Evolutionary conservation across 2,888 invertebrate genomes (phyloP).

Genomic region (Lepidocyrtinus sp.): DNA sequence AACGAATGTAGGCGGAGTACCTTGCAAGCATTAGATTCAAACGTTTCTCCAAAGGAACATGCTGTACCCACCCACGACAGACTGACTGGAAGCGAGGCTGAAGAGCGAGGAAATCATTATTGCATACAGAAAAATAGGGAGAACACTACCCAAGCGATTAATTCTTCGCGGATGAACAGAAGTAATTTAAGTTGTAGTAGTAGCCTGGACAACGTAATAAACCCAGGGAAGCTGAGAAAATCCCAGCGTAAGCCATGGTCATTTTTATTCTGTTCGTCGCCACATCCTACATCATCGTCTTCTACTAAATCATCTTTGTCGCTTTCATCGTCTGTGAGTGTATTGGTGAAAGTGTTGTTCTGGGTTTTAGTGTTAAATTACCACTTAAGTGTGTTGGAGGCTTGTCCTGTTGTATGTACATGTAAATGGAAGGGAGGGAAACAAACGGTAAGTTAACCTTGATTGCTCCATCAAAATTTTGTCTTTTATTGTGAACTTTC

Average conservation of each 20-base stretch:
- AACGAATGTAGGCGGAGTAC: background rate
- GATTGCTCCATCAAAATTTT: background rate
- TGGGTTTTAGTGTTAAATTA: constrained; percentile 65
- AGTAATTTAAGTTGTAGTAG: constrained; percentile 8
- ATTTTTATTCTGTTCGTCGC: background rate
- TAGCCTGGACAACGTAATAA: background rate
- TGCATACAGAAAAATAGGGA: too few relatives aligned
- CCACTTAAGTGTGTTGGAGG: constrained; percentile 61
- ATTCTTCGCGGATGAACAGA: constrained; percentile 4
- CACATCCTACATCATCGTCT: constrained; percentile 4
- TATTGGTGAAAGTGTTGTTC: constrained; percentile 65
- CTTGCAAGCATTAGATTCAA: background rate
- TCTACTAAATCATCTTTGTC: constrained; percentile 25
- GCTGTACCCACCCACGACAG: constrained; percentile 24
- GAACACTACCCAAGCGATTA: background rate
- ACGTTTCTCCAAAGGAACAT: background rate
- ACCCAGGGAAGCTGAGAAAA: background rate
- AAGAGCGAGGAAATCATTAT: background rate
- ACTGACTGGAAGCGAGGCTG: constrained; percentile 43
- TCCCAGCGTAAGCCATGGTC: background rate
- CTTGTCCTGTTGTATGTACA: constrained; percentile 83
- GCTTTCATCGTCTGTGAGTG: constrained; percentile 40
- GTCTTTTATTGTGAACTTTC: constrained; percentile 14
- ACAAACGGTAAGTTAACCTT: constrained; percentile 78
- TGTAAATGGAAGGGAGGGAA: constrained; percentile 97